Percentiles rank a stretch among this genome's conserved stretches.
These are phyloP conservation scores for Coelinius sp. DNA, from an alignment of 2,888 invertebrate genomes.

Conservation along the genomic window DNA sequence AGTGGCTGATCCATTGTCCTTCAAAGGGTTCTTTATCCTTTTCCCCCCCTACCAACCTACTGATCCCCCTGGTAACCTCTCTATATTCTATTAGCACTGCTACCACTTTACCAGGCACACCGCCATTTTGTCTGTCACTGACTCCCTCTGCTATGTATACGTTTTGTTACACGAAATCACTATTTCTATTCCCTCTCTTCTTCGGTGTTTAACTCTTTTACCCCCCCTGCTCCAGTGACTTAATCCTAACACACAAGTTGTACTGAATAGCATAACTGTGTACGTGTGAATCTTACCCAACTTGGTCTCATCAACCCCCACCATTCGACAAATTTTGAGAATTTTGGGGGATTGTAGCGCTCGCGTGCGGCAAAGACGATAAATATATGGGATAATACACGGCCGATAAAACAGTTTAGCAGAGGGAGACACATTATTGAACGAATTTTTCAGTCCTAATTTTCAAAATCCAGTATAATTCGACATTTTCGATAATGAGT, in stretches of 20 bases:
- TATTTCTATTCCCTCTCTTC: conserved; percentile 38
- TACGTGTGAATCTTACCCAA: too few species aligned
- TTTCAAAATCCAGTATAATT: too few species aligned
- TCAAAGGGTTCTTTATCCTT: conserved; percentile 43
- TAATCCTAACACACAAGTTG: too few species aligned
- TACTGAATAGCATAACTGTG: too few species aligned
- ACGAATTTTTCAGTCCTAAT: neutral
- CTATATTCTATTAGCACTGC: conserved; percentile 64
- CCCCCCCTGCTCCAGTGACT: conserved; percentile 20
- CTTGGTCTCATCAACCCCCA: too few species aligned
- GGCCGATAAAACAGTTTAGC: neutral
- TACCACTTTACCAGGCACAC: conserved; percentile 75
- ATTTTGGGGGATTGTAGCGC: neutral
- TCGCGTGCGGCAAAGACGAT: neutral
- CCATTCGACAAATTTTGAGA: neutral
- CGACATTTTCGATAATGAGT: too few species aligned
- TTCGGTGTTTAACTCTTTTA: conserved; percentile 18
- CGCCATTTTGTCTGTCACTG: conserved; percentile 69
- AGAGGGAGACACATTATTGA: neutral
- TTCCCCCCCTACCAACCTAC: conserved; percentile 44
- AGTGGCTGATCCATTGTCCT: conserved; percentile 62
- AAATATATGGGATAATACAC: too few species aligned
- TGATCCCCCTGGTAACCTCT: conserved; percentile 70
- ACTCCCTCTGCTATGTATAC: conserved; percentile 52
- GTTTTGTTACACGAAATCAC: conserved; percentile 38